Conservation (phyloP, 1,140 invertebrate genomes). For the Atopsyche davidsoni region DNA sequence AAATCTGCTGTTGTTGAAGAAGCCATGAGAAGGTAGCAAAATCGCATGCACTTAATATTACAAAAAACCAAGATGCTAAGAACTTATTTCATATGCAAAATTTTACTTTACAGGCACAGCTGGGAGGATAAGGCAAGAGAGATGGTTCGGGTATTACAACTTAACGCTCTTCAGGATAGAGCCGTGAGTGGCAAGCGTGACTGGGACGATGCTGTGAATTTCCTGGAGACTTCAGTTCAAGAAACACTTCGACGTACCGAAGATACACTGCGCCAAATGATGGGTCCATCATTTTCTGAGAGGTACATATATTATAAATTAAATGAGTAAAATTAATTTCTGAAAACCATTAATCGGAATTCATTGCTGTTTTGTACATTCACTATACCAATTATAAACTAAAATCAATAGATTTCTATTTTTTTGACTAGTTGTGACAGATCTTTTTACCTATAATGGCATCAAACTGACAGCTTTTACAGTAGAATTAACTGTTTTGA, state of each 20-base stretch:
- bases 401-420: too few relatives aligned
- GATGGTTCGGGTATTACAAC: constrained; percentile 87
- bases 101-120: constrained; percentile 56
- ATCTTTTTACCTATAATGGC: too few relatives aligned
- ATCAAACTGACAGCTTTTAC: too few relatives aligned
- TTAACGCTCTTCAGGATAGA: constrained; percentile 91
- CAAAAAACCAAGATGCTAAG: too few relatives aligned
- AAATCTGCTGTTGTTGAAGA: constrained; percentile 85
- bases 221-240: constrained; percentile 79
- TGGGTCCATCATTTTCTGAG: constrained; percentile 64
- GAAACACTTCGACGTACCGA: constrained; percentile 71
- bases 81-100: too few relatives aligned
- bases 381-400: too few relatives aligned
- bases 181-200: constrained; percentile 85
- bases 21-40: constrained; percentile 53
- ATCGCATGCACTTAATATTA: too few relatives aligned
- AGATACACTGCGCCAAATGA: constrained; percentile 63
- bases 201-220: constrained; percentile 90
- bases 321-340: not conserved
- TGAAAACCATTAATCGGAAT: too few relatives aligned
- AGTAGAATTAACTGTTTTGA: too few relatives aligned
- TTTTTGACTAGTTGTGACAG: too few relatives aligned
- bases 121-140: constrained; percentile 81
- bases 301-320: constrained; percentile 33
- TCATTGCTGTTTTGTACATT: too few relatives aligned